Base-by-base conservation (phyloP, 2,113 vertebrate genomes). In the Platysteira castanea region DNA sequence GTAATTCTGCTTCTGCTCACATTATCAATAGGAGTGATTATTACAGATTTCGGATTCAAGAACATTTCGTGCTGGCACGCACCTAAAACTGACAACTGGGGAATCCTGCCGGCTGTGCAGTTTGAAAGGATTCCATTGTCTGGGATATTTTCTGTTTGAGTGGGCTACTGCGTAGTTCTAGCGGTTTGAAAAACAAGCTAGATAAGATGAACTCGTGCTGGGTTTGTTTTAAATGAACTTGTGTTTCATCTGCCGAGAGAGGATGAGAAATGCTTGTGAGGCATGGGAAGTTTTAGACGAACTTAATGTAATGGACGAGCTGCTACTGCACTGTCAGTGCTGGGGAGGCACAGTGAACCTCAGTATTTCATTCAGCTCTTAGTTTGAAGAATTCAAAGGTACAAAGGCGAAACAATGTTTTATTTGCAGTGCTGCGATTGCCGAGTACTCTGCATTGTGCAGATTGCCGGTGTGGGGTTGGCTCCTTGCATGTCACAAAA, bases 261-360 rank as follows among this genome's bases (percentile, higher is more conserved):
- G 90, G 27, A 70, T 94, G 84, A 69, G 93, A 87, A 75, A 90
- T 67, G 81, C 54, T 84, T 77, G 90, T 47, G 91, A 94, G 83
- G 87, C 94, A 75, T 94, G 97, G 95, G 96, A 97, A 98, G 97
- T 96, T 97, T 75, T 35, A 92, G 96, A 35, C 42, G 27, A 98
- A 98, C 96, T 98, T 97, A 93, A 95, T 28, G 93, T 94, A 92
- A 97, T 77, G 86, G 77, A 59, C n/a, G 52, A 97, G 96, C 96
- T 97, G 91, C 82, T 97, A 14, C 63, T 28, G 44, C 85, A 52
- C 78, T 74, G 57, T 28, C 31, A 89, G 80, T 64, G 94, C 61
- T 80, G 64, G 41, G 67, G 44, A 91, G 73, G 84, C 94, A 91
- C 71, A 69, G 94, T 10, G 10, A 68, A 31, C 53, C 79, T 56